Evolutionary conservation across 2,113 vertebrate species (phyloP), one percentile per base, ranked within the genome.

Genomic region (Misgurnus mizolepis): DNA sequence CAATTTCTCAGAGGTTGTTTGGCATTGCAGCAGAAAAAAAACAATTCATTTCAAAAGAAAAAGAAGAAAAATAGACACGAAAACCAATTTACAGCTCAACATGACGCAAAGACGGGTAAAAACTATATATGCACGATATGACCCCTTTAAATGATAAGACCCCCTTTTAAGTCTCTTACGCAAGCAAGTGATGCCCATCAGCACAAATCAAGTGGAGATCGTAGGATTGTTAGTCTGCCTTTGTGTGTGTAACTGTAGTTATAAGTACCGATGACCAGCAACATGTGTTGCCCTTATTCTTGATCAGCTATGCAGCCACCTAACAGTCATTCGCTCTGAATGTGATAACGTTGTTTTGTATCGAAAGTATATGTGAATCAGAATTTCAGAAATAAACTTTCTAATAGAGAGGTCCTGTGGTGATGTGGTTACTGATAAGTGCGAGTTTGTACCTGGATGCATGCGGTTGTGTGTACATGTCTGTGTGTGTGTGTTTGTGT

Each of bases 241-340:
- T 61, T 68, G 58, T 18, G 74, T 68, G 61, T 67, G 61, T 12
- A 66, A 55, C 41, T 76, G 56, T 73, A 61, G 53, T 45, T 60
- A 71, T 67, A 75, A 10, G 22, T 50, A 55, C 71, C 66, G 55
- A 83, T 58, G 40, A 82, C 80, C 83, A 78, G 76, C 50, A 65
- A 67, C 76, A 82, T 40, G 65, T 61, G 72, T 71, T 76, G 49
- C 58, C 15, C 58, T 70, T 61, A 77, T 76, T 75, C 78, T 75
- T 70, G 74, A 85, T 55, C 78, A 80, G 69, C 84, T 85, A 83
- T 85, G 84, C 84, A 85, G 76, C 6, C 40, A 66, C 62, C 68
- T 81, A 55, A 78, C 69, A 77, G 55, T 79, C n/a, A 34, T 64
- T 73, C 6, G 40, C 69, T 77, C 53, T 72, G 40, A 71, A 62